These are phyloP conservation scores for Siniperca scherzeri DNA, from an alignment of 2,797 vertebrate genomes.

Conservation along the genomic window DNA sequence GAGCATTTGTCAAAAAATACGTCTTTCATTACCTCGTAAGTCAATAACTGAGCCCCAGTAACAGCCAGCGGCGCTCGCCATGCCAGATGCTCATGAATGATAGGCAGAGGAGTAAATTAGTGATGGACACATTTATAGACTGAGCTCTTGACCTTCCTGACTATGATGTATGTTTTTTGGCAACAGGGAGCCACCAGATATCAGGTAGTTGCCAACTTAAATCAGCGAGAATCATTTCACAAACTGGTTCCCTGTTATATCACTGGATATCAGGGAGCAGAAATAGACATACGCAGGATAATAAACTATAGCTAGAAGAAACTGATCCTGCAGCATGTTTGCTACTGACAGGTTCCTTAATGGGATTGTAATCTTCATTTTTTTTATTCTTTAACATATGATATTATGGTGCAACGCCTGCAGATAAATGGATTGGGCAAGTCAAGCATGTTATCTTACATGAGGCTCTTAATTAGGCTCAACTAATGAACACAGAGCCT, in stretches of 20 bases:
- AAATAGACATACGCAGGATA: constrained; percentile 20
- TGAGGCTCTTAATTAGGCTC: constrained; percentile 54
- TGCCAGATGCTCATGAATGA: constrained; percentile 71
- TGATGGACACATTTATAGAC: constrained; percentile 81
- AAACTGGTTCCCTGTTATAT: constrained; percentile 52
- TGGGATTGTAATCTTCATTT: constrained; percentile 38
- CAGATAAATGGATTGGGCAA: constrained; percentile 48
- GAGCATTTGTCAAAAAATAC: constrained; percentile 65
- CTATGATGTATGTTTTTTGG: constrained; percentile 78
- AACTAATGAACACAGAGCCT: constrained; percentile 37
- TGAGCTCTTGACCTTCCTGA: constrained; percentile 72
- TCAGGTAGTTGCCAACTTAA: constrained; percentile 72
- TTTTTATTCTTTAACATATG: constrained; percentile 32
- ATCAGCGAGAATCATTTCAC: constrained; percentile 70
- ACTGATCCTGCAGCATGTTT: constrained; percentile 30
- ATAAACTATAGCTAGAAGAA: constrained; percentile 35
- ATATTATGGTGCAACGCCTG: constrained; percentile 31
- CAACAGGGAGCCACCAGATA: constrained; percentile 64
- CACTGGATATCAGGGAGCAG: constrained; percentile 46
- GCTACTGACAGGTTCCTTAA: constrained; percentile 34
- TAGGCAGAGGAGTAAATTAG: constrained; percentile 78
- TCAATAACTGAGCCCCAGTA: constrained; percentile 60
- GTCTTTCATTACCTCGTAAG: constrained; percentile 56
- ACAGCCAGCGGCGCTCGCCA: constrained; percentile 36
- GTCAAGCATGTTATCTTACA: constrained; percentile 60